Evolutionary conservation across 2,797 vertebrate species (phyloP).

Genomic region (Otolemur crassicaudatus): DNA sequence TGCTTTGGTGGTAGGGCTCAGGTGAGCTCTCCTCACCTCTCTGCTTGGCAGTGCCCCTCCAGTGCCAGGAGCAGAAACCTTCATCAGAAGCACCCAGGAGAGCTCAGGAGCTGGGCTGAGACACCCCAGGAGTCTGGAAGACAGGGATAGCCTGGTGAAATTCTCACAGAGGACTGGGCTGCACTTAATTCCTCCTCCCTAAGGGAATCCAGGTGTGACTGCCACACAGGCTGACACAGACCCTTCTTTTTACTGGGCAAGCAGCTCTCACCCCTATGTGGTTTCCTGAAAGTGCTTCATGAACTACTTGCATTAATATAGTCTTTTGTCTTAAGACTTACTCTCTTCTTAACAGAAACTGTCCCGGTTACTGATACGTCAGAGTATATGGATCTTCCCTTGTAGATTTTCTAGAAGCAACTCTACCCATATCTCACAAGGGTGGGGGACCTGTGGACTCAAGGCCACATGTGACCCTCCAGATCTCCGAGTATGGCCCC

Average conservation of each 20-base stretch:
- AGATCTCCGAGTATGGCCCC: too few relatives aligned
- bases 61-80: background rate
- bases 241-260: background rate
- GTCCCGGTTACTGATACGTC: background rate
- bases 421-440: background rate
- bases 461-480: too few relatives aligned
- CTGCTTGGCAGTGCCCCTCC: background rate
- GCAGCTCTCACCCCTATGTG: background rate
- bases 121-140: background rate
- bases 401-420: background rate
- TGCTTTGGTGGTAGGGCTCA: background rate
- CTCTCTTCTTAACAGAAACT: constrained; percentile 52
- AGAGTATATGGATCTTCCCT: background rate
- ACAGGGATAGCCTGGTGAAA: background rate
- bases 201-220: background rate
- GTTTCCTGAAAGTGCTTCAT: background rate
- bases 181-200: background rate
- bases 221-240: background rate
- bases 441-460: too few relatives aligned
- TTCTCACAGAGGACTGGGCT: background rate
- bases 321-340: background rate
- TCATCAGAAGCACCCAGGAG: background rate
- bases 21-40: background rate
- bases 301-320: background rate
- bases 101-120: background rate